Evolutionary conservation across 1,140 invertebrate genomes (phyloP), one percentile per base, ranked within the genome.

Genomic region (Polyergus mexicanus): DNA sequence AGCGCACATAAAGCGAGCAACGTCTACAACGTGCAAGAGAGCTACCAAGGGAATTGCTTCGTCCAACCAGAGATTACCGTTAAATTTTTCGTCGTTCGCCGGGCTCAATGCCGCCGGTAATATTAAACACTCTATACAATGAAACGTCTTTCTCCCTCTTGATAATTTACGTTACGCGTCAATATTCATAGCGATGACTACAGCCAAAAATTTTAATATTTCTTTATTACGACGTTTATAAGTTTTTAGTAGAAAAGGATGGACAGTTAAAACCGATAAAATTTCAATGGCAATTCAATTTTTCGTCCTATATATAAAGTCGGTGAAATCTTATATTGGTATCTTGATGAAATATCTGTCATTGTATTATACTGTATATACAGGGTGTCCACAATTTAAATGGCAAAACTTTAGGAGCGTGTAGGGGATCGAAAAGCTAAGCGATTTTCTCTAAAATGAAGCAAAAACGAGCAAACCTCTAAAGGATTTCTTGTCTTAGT

Each of bases 71-170:
- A 91, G 91, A 92, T 92, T 93, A 92, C 89, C 88, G 90, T 83
- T 92, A 91, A 94, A 93, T 93, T 94, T 93, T 93, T 93, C 90
- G 85, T 91, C 92, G 78, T 92, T 92, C 71, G 44, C 87, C 56
- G 60, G 71, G 38, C 35, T 41, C 68, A 63, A 35, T 75, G 19
- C 10, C 13, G n/a, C 41, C 85, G 75, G 71, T 89, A 90, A 90
- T 90, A 84, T 56, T 65, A 60, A 62, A 41, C 89, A 71, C 80
- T 71, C 80, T 47, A 63, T 54, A 71, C 72, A 77, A 63, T 58
- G 84, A 44, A 38, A n/a, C 69, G 68, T n/a, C 86, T 89, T 89
- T 47, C 25, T 47, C 56, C 38, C 44, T 60, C 19, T 28, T 54
- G 19, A 56, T 72, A 83, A 83, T 81, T 81, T 72, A 56, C 22